Base-by-base conservation (phyloP, 2,888 invertebrate genomes). In the Netelia virgata region DNA sequence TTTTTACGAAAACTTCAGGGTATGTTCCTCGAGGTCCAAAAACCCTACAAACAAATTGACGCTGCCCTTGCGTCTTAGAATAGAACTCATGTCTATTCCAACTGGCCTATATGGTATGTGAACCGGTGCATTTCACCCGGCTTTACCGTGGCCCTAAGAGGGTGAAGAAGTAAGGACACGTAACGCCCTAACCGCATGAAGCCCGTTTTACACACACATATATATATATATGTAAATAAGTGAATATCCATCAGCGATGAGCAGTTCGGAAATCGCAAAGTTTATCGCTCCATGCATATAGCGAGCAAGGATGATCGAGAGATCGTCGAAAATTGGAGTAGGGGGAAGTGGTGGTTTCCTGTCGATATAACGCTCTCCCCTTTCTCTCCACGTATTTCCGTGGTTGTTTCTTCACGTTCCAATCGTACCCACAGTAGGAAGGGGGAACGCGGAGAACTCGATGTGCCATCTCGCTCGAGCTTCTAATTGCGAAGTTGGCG, bases 401-500 rank as follows among this genome's bases (percentile, higher is more conserved):
- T 72, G 57, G 79, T 57, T 20, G 23, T 82, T 66, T 70, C 61
- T 47, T 66, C 64, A 63, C 66, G 74, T 64, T 64, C 43, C 55
- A 55, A 69, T 70, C 69, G 47, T 16, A 53, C 50, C 59, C 61
- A 20, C 47, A 3, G 16, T 36, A 28, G 61, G 82, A 86, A 85
- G 43, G 14, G 73, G 83, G 80, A 75, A 69, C 50, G 78, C 72
- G 73, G 82, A 82, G 86, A 87, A 86, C 83, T 84, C 80, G 77
- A 53, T 84, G 77, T 70, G 81, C 84, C 83, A 36, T 85, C 86
- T 84, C 82, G 77, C 85, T 86, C 88, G 87, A 87, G 84, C 89
- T 89, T 90, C 90, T 92, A 92, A 92, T 92, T 92, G 91, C 90
- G 88, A 92, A 91, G 91, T 91, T 89, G 79, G 88, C 88, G 90